Base-by-base conservation (phyloP, 2,797 vertebrate species). In the Rhynchonycteris naso region DNA sequence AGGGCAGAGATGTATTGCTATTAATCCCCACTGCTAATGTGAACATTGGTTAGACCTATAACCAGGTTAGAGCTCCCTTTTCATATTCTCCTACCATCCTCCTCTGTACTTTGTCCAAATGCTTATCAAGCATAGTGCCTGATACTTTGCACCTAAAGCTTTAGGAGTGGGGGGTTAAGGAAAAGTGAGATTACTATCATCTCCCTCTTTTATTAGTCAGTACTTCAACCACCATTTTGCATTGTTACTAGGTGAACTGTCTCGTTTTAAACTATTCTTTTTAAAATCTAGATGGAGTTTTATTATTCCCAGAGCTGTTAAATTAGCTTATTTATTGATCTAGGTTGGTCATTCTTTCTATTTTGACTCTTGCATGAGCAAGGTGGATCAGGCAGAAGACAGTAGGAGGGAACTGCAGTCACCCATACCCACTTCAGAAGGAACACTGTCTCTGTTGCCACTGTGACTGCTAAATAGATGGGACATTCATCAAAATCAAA, bases 401-500 rank as follows among this genome's bases (percentile, higher is more conserved):
- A 7, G 50, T 0, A 92, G 58, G 54, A 91, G 50, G 33, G 33
- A 35, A 69, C 2, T 54, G 28, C 8, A 65, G n/a, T 19, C 50
- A 82, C 16, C 7, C 16, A 26, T 12, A 26, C 2, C 33, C 5
- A 69, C 12, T 58, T 90, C 22, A 59, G 33, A 76, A 86, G 61
- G 35, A 94, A 47, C 33, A 24, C 72, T 19, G 14, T 5, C 21
- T 38, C 33, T 35, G 30, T 33, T 69, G 47, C 22, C 75, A 87
- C 9, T 93, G 65, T 50, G n/a, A 63, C 54, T 59, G 76, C 4
- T 85, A 81, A 88, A 7, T 80, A 6, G 9, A 50, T 10, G 56
- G 21, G 19, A 75, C 24, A 78, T 78, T 91, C 82, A 59, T 86
- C 4, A 69, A 91, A 81, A 80, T 81, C 26, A 95, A 90, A 72